These are phyloP conservation scores for Jordanella pulchra DNA, from an alignment of 2,797 vertebrate genomes.

Conservation along the genomic window DNA sequence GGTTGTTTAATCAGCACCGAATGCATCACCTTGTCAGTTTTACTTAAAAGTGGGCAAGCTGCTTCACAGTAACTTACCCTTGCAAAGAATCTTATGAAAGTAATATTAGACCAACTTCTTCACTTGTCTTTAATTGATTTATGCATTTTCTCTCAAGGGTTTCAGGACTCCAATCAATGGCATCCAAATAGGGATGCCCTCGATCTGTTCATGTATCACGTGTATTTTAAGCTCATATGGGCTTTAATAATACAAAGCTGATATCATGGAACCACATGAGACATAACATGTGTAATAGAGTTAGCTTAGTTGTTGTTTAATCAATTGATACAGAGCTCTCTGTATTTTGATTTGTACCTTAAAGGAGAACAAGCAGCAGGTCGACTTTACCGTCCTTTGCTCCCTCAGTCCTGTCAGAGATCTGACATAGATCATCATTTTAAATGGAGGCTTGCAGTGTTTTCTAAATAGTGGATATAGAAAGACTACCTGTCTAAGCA, in stretches of 20 bases:
- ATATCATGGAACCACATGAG: too few relatives aligned
- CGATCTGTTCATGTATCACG: too few relatives aligned
- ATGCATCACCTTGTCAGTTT: conserved; percentile 16
- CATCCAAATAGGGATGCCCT: background rate
- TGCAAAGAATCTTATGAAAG: background rate
- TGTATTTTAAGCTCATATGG: too few relatives aligned
- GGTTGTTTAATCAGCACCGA: conserved; percentile 28
- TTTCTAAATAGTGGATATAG: too few relatives aligned
- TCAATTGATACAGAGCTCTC: too few relatives aligned
- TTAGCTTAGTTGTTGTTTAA: too few relatives aligned
- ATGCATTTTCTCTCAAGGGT: background rate
- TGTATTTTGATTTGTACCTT: background rate
- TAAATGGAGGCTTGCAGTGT: background rate
- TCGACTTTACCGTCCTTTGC: background rate
- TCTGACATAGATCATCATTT: background rate
- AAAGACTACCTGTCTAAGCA: background rate
- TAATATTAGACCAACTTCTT: background rate
- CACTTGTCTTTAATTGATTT: background rate
- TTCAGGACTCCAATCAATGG: background rate
- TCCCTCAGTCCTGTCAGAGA: background rate
- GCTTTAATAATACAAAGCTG: too few relatives aligned
- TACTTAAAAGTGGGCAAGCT: background rate
- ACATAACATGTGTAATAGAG: too few relatives aligned
- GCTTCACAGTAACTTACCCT: background rate
- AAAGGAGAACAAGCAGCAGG: background rate